Percentiles rank a stretch among this genome's conserved stretches.
Conservation (phyloP, 2,113 vertebrate species). For the Cryptoleucopteryx plumbea region DNA sequence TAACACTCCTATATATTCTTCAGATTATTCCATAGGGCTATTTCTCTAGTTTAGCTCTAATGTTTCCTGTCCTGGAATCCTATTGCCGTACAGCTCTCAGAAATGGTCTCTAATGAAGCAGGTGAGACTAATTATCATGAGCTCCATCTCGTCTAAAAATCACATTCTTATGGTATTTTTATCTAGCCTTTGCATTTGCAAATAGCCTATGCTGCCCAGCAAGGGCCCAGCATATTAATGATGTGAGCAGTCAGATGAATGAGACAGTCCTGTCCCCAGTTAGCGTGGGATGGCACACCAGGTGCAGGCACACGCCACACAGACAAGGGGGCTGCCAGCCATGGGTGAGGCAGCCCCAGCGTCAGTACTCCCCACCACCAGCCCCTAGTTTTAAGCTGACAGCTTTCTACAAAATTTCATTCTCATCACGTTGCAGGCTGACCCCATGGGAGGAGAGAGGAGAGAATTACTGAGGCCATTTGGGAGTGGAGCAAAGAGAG, state of each 20-base stretch:
- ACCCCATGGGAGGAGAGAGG: too few species aligned
- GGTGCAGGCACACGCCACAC: too few species aligned
- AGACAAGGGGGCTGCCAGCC: neutral
- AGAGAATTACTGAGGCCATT: neutral
- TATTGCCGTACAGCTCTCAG: neutral
- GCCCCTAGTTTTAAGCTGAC: neutral
- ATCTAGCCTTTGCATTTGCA: neutral
- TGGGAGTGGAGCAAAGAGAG: neutral
- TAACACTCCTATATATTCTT: neutral
- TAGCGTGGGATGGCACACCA: too few species aligned
- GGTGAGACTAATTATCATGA: neutral
- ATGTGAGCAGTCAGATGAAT: neutral
- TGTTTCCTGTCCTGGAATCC: neutral
- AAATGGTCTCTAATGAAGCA: neutral
- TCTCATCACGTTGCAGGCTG: neutral
- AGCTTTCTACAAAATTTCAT: neutral
- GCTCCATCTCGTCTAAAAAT: neutral
- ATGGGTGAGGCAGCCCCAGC: fast-evolving
- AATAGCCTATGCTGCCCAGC: neutral
- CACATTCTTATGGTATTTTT: neutral
- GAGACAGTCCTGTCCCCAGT: neutral
- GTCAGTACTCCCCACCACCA: fast-evolving
- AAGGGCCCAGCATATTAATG: too few species aligned
- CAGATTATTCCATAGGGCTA: neutral
- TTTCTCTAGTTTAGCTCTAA: neutral